Conservation (phyloP, 2,797 vertebrate species). For the Scleropages formosus region DNA sequence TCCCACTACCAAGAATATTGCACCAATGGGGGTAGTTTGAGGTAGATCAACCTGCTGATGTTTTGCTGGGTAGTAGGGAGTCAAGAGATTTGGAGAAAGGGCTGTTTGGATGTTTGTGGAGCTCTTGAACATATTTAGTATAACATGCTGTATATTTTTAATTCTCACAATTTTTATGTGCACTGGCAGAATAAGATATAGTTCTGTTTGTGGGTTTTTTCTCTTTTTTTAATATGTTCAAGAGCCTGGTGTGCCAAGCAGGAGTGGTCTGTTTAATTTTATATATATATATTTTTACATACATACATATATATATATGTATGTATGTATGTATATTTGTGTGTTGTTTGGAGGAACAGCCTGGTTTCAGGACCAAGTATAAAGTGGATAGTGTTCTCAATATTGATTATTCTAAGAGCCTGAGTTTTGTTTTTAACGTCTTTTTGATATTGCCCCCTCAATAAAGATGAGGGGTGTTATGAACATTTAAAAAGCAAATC, state of each 20-base stretch:
- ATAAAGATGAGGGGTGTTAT: not conserved
- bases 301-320: no score
- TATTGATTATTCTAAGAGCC: conserved; percentile 34
- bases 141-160: conserved; percentile 30
- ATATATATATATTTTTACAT: no score
- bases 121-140: conserved; percentile 27
- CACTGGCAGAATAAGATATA: conserved; percentile 30
- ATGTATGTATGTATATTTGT: no score
- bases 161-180: conserved; percentile 21
- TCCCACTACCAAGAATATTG: conserved; percentile 38
- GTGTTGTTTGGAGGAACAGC: conserved; percentile 46
- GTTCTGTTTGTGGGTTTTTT: conserved; percentile 26
- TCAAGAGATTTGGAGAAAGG: conserved; percentile 39
- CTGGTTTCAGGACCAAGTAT: conserved; percentile 57
- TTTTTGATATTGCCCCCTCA: conserved; percentile 5
- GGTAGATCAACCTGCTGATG: conserved; percentile 37
- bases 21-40: conserved; percentile 40
- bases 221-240: conserved; percentile 39
- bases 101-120: conserved; percentile 28
- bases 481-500: conserved; percentile 8
- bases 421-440: conserved; percentile 32
- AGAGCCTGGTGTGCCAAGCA: conserved; percentile 33
- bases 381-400: conserved; percentile 47
- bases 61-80: conserved; percentile 37
- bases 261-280: conserved; percentile 41